Evolutionary conservation across 2,113 vertebrate genomes (phyloP).

Genomic region (Amazona guildingii): DNA sequence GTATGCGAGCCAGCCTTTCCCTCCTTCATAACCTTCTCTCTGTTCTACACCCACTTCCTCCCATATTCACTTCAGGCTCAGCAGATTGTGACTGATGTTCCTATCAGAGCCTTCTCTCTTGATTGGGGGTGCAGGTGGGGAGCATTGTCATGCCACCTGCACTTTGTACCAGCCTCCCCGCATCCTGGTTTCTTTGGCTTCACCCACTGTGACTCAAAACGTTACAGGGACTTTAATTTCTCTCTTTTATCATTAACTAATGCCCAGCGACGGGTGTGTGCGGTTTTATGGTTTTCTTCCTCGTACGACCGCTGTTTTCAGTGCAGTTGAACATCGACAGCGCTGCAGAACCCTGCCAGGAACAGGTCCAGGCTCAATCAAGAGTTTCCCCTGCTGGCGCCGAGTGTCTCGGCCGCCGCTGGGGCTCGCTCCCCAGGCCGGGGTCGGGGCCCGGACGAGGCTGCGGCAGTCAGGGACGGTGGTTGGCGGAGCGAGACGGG

Average conservation of each 20-base stretch:
- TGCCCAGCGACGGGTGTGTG: accelerated
- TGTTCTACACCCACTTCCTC: not conserved
- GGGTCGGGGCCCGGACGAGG: too few relatives aligned
- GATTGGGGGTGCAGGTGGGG: accelerated
- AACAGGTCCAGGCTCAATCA: not conserved
- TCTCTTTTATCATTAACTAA: too few relatives aligned
- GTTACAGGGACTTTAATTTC: not conserved
- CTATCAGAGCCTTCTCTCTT: not conserved
- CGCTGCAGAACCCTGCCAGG: too few relatives aligned
- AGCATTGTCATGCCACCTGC: accelerated
- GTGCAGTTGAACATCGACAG: accelerated
- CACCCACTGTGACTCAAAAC: not conserved
- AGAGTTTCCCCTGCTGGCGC: not conserved
- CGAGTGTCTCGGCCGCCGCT: not conserved
- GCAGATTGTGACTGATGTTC: not conserved
- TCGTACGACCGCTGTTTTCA: accelerated
- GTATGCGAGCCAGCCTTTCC: too few relatives aligned
- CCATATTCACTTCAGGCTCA: not conserved
- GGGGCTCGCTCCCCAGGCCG: accelerated
- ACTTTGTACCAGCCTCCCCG: not conserved
- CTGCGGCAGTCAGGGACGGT: accelerated
- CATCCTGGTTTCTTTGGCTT: not conserved
- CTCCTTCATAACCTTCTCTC: not conserved
- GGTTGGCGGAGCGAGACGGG: not conserved
- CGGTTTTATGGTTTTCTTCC: accelerated